Evolutionary conservation across 2,797 vertebrate genomes (phyloP).

Genomic region (Echeneis naucrates): DNA sequence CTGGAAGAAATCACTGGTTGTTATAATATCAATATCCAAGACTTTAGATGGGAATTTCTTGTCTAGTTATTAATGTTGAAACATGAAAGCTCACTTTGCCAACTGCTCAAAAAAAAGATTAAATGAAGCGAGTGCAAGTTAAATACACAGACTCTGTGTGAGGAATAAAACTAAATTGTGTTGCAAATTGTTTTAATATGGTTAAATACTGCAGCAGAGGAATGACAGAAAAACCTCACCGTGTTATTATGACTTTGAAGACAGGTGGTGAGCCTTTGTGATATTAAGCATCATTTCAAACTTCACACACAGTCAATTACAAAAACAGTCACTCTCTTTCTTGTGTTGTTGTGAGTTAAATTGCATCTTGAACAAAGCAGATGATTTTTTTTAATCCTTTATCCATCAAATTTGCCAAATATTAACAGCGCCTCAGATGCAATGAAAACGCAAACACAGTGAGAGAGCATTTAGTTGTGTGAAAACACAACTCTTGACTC

Average conservation of each 20-base stretch:
- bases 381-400: constrained; percentile 22
- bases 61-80: constrained; percentile 30
- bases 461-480: neutral
- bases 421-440: constrained; percentile 17
- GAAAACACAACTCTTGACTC: too few species aligned
- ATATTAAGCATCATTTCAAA: constrained; percentile 28
- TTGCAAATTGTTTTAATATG: constrained; percentile 16
- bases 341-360: constrained; percentile 9
- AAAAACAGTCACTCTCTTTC: constrained; percentile 9
- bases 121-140: constrained; percentile 3
- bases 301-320: constrained; percentile 24
- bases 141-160: neutral
- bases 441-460: constrained; percentile 7
- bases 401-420: constrained; percentile 43
- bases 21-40: constrained; percentile 36
- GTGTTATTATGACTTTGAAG: constrained; percentile 21
- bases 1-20: constrained; percentile 8
- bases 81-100: constrained; percentile 4
- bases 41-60: constrained; percentile 10
- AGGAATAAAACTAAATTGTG: constrained; percentile 1
- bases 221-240: neutral
- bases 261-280: constrained; percentile 7
- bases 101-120: neutral
- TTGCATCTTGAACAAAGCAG: constrained; percentile 31
- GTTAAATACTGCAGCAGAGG: constrained; percentile 9